phyloP scores from a whole-genome alignment of 2,888 invertebrate species.

The Scaptomyza polygonia region DNA sequence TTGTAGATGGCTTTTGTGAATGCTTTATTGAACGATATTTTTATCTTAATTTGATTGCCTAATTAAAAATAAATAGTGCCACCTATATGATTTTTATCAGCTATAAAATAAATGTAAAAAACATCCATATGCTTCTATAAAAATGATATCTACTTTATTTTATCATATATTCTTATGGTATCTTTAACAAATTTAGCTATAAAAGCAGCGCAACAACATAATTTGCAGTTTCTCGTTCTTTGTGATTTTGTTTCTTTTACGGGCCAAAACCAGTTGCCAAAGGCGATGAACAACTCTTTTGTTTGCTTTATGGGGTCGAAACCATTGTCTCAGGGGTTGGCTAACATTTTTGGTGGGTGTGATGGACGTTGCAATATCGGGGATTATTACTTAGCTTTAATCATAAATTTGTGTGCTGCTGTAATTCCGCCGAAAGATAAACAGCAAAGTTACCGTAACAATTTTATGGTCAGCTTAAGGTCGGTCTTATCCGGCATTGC shows the following conservation, averaged over 20 bases:
- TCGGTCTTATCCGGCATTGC: conserved; percentile 27
- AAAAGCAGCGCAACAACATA: conserved; percentile 36
- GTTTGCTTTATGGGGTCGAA: neutral
- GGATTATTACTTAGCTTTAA: conserved; percentile 65
- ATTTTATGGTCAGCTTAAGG: conserved; percentile 42
- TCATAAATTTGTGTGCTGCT: conserved; percentile 55
- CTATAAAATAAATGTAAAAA: conserved; percentile 9
- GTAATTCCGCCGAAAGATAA: conserved; percentile 34
- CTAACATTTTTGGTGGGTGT: neutral
- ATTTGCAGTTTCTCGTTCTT: conserved; percentile 43
- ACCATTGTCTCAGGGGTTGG: conserved; percentile 3
- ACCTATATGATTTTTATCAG: conserved; percentile 5
- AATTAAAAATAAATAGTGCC: neutral
- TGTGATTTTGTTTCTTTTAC: conserved; percentile 14
- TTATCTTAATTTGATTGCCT: neutral
- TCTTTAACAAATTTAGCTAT: conserved; percentile 28
- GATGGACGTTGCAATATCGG: conserved; percentile 4
- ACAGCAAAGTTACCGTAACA: conserved; percentile 34
- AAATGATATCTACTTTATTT: neutral
- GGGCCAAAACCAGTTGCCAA: conserved; percentile 10
- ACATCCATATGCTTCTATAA: neutral
- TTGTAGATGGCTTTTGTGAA: neutral
- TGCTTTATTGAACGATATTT: neutral
- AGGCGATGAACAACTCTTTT: conserved; percentile 16
- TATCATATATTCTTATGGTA: conserved; percentile 22